Evolutionary conservation across 2,888 invertebrate genomes (phyloP).

Genomic region (Acanthopleura granulata): DNA sequence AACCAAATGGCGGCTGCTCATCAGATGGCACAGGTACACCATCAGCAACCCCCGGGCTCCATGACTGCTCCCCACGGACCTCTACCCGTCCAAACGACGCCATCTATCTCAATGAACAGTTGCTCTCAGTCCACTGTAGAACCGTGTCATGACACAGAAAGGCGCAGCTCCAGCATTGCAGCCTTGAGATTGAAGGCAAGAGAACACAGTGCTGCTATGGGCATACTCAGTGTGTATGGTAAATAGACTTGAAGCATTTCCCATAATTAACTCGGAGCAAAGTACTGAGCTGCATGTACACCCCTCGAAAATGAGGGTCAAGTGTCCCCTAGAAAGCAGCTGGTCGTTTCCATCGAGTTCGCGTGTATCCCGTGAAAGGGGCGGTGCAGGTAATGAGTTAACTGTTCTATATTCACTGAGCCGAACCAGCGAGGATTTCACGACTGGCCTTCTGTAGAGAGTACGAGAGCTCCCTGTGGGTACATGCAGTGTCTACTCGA

Average conservation of each 20-base stretch:
- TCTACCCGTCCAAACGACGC: not conserved
- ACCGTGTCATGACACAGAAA: slow-evolving; percentile 49
- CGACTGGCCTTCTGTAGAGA: too few relatives aligned
- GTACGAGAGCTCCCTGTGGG: too few relatives aligned
- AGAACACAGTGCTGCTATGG: slow-evolving; percentile 63
- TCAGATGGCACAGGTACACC: slow-evolving; percentile 5
- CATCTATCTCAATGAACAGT: slow-evolving; percentile 7
- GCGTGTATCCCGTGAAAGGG: too few relatives aligned
- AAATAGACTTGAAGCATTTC: slow-evolving; percentile 30
- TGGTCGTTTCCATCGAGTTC: too few relatives aligned
- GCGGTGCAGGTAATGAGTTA: too few relatives aligned
- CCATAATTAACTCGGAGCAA: too few relatives aligned
- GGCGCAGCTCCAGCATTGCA: slow-evolving; percentile 64
- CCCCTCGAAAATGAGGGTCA: too few relatives aligned
- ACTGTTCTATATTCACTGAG: too few relatives aligned
- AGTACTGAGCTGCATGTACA: too few relatives aligned
- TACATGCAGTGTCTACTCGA: too few relatives aligned
- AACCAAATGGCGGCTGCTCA: slow-evolving; percentile 19
- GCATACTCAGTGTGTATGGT: slow-evolving; percentile 54
- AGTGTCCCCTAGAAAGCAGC: too few relatives aligned
- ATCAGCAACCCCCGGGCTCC: not conserved
- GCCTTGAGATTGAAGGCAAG: slow-evolving; percentile 63
- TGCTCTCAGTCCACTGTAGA: slow-evolving; percentile 32
- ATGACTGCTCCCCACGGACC: not conserved
- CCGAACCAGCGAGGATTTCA: too few relatives aligned